These are phyloP conservation scores for Luffia ferchaultella DNA, from an alignment of 2,888 invertebrate species.

Conservation along the genomic window DNA sequence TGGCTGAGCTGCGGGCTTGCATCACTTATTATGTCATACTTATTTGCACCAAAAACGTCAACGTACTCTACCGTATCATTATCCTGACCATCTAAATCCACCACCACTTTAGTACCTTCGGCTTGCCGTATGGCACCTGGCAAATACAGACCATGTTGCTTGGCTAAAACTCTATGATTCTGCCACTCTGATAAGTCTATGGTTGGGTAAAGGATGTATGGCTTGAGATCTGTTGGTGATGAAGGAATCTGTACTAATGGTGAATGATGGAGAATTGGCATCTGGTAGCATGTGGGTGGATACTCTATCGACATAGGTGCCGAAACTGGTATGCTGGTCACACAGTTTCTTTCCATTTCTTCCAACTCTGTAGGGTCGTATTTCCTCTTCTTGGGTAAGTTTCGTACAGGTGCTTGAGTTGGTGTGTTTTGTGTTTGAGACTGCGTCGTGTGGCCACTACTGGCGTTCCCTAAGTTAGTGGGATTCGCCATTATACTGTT, in stretches of 20 bases:
- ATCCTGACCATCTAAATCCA: slow-evolving; percentile 83
- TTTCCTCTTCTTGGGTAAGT: slow-evolving; percentile 94
- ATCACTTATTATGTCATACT: slow-evolving; percentile 91
- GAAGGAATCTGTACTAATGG: slow-evolving; percentile 55
- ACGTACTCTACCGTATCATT: slow-evolving; percentile 74
- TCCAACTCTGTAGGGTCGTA: slow-evolving; percentile 82
- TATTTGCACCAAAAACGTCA: slow-evolving; percentile 81
- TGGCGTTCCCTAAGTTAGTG: slow-evolving; percentile 46
- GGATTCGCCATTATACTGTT: slow-evolving; percentile 56
- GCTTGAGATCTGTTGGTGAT: slow-evolving; percentile 64
- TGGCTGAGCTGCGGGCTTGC: slow-evolving; percentile 88
- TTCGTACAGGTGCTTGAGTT: slow-evolving; percentile 70
- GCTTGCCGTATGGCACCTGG: slow-evolving; percentile 89
- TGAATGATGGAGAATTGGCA: slow-evolving; percentile 40
- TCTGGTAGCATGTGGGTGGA: slow-evolving; percentile 30
- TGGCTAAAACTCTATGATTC: slow-evolving; percentile 90
- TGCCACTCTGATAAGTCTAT: slow-evolving; percentile 94
- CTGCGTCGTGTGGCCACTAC: slow-evolving; percentile 30
- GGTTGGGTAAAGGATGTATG: slow-evolving; percentile 58
- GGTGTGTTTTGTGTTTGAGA: slow-evolving; percentile 42
- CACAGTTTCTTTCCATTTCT: slow-evolving; percentile 66
- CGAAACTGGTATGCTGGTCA: slow-evolving; percentile 43
- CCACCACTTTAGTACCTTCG: slow-evolving; percentile 74
- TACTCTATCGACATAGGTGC: slow-evolving; percentile 29
- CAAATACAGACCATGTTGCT: slow-evolving; percentile 81